Conservation (phyloP, 2,113 vertebrate genomes). For the Ctenodactylus gundi region DNA sequence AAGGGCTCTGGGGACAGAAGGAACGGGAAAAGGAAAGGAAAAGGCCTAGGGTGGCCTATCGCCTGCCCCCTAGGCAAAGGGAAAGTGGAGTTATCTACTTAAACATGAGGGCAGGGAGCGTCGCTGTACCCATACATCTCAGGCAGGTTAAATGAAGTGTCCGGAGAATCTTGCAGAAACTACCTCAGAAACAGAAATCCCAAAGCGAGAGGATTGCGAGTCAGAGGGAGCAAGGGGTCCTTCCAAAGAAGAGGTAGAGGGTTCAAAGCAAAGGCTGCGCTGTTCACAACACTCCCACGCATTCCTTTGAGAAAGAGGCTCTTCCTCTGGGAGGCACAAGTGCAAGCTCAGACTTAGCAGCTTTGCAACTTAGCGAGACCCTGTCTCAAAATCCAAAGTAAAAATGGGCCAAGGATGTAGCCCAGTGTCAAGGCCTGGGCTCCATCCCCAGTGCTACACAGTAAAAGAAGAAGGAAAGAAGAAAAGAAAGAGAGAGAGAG, state of each 20-base stretch:
- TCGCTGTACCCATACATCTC: neutral
- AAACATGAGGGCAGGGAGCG: neutral
- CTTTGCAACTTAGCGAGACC: too few species aligned
- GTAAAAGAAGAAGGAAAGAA: too few species aligned
- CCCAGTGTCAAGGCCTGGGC: too few species aligned
- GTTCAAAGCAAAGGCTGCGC: fast-evolving
- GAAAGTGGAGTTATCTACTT: neutral
- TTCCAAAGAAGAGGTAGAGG: fast-evolving
- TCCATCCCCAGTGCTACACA: too few species aligned
- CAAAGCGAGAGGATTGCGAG: neutral
- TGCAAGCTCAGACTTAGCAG: too few species aligned
- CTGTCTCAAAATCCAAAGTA: too few species aligned
- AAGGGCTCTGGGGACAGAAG: neutral
- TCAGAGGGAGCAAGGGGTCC: neutral
- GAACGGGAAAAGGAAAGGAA: neutral
- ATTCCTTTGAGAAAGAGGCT: fast-evolving
- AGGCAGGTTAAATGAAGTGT: too few species aligned
- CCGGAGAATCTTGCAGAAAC: fast-evolving
- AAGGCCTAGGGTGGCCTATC: neutral
- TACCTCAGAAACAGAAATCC: neutral
- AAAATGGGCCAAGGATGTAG: too few species aligned
- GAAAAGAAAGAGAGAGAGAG: too few species aligned
- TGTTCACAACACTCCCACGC: fast-evolving
- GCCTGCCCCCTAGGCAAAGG: neutral
- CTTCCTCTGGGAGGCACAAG: too few species aligned